Conservation (phyloP, 2,113 vertebrate genomes). For the Collichthys lucidus region DNA sequence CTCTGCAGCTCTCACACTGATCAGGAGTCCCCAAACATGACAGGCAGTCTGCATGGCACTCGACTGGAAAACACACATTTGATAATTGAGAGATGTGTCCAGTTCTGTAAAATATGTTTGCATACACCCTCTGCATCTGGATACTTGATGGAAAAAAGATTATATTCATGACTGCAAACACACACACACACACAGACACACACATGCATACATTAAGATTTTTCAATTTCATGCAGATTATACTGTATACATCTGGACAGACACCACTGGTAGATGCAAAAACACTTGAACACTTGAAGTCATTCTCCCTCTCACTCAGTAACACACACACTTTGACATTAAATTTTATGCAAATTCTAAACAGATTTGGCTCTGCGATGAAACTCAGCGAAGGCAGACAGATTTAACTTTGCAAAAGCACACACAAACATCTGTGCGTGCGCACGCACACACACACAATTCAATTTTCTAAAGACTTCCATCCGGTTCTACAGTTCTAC, state of each 20-base stretch:
- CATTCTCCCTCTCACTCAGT: not conserved
- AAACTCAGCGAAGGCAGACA: not conserved
- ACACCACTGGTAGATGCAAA: not conserved
- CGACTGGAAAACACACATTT: constrained; percentile 52
- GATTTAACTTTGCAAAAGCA: constrained; percentile 7
- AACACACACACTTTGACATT: constrained; percentile 5
- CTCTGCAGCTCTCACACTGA: constrained; percentile 71
- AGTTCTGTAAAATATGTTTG: not conserved
- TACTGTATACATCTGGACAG: not conserved
- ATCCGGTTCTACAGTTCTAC: not conserved
- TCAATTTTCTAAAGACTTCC: not conserved
- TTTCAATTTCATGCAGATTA: constrained; percentile 31
- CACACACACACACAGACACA: not conserved
- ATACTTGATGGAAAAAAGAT: not conserved
- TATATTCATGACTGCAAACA: not conserved
- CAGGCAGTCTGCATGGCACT: constrained; percentile 69
- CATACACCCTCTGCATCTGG: not conserved
- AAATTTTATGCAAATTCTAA: constrained; percentile 36
- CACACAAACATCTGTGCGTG: not conserved
- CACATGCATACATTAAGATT: not conserved
- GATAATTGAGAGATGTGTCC: not conserved
- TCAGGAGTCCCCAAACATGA: constrained; percentile 58
- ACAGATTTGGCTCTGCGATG: constrained; percentile 10
- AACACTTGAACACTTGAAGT: not conserved
- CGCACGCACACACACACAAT: constrained; percentile 11